These are phyloP conservation scores for Tipula lateralis DNA, from an alignment of 2,888 invertebrate genomes.

Conservation along the genomic window DNA sequence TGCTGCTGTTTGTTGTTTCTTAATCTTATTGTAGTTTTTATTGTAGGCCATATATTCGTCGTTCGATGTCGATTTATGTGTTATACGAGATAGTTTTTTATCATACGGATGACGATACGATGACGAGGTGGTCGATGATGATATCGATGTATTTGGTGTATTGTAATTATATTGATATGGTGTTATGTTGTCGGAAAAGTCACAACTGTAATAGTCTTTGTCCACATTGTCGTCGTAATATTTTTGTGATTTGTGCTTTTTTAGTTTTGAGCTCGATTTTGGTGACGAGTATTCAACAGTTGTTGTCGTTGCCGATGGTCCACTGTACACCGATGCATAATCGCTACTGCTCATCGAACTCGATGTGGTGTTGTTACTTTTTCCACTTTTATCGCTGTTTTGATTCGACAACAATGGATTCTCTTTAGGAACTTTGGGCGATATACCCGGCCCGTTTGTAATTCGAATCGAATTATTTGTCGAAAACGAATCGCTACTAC, in stretches of 20 bases:
- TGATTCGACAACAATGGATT: neutral
- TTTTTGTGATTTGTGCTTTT: neutral
- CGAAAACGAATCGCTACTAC: conserved; percentile 31
- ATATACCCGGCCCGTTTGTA: neutral
- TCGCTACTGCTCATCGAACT: conserved; percentile 49
- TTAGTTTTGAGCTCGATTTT: neutral
- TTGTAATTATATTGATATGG: neutral
- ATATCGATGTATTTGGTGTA: neutral
- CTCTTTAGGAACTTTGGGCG: neutral
- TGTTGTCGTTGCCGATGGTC: conserved; percentile 36
- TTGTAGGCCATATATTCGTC: neutral
- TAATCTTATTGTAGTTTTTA: neutral
- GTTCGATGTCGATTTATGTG: neutral
- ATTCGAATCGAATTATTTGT: conserved; percentile 28
- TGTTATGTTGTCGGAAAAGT: neutral
- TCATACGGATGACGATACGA: neutral
- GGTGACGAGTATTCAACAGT: neutral
- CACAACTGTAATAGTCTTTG: neutral
- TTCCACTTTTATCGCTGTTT: conserved; percentile 37
- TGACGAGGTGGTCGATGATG: conserved; percentile 20
- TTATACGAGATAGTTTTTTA: neutral
- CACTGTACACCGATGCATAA: conserved; percentile 49
- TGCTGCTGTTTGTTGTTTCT: neutral
- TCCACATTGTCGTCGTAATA: neutral
- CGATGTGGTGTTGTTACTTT: conserved; percentile 39